Percentiles rank a stretch among this genome's conserved stretches.
These are phyloP conservation scores for Mantis religiosa DNA, from an alignment of 2,888 invertebrate species.

Conservation along the genomic window DNA sequence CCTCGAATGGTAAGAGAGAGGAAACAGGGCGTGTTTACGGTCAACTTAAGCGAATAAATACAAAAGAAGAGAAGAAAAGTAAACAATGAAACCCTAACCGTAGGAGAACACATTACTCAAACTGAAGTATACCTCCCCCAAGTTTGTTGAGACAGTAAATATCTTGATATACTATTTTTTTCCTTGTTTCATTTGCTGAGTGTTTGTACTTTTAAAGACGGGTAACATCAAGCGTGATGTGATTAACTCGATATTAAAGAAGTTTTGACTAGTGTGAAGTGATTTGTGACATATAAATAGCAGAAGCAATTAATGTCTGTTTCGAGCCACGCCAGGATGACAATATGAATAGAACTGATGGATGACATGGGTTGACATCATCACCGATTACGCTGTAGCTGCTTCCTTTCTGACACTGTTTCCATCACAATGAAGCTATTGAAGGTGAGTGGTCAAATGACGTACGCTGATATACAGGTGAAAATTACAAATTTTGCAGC, in stretches of 20 bases:
- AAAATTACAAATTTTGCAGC: too few relatives aligned
- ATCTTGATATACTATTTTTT: neutral
- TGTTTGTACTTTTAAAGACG: neutral
- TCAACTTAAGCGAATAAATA: neutral
- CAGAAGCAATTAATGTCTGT: neutral
- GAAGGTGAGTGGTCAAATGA: neutral
- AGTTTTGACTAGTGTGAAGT: neutral
- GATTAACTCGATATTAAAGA: neutral
- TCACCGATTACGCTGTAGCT: neutral
- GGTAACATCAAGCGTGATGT: neutral
- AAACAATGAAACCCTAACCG: neutral
- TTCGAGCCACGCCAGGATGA: neutral
- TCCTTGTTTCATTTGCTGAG: neutral
- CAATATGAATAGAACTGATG: neutral
- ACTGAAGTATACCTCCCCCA: neutral
- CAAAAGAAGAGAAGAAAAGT: neutral
- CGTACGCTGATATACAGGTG: too few relatives aligned
- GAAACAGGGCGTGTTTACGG: neutral
- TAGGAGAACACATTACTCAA: neutral
- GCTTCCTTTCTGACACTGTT: neutral
- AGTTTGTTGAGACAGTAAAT: neutral
- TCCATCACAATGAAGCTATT: neutral
- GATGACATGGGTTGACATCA: neutral
- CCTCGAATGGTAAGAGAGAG: neutral
- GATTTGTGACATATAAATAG: neutral